Base-by-base conservation (phyloP, 2,113 vertebrate species). In the Ciconia maguari region DNA sequence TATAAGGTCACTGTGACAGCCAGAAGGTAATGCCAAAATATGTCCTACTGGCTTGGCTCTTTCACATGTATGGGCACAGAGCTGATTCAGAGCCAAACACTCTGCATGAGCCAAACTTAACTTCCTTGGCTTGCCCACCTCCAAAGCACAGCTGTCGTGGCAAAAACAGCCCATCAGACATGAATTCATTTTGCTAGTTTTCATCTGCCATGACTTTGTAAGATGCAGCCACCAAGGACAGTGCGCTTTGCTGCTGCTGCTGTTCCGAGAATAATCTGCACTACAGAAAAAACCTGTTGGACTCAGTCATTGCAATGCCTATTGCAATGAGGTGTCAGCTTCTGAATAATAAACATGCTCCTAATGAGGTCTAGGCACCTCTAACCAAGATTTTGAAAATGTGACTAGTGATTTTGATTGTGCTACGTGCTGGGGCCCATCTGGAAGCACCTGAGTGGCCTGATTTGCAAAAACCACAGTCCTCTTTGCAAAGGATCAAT, bases 161-260 rank as follows among this genome's bases (percentile, higher is more conserved):
- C 95, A 95, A 87, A 96, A 94, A 92, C 88, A 94, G 46, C 83
- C 64, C 94, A 91, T 96, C 90, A 96, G 92, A 94, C 94, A 94
- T 2, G 77, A 92, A 97, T 96, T 96, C 84, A 88, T 93, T 97
- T 96, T 97, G 96, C 95, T 95, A 87, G 75, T 79, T 96, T 95
- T 93, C 80, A 83, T 96, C 95, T 97, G 95, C 96, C 95, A 51
- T 97, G 97, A 97, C 96, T 97, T 97, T 97, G 96, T 92, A 93
- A 94, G 93, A 96, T 78, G 62, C 34, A 95, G 54, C 66, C 89
- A 97, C 80, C 93, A 97, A 97, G 96, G 96, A 80, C 96, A 97
- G 82, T 95, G 55, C 62, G 48, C 80, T 96, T 93, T 94, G 75
- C 86, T 90, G 60, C 52, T 91, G 55, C 93, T 92, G 68, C 77